A percentile compares a stretch with the other conserved stretches of the same genome.
These are phyloP conservation scores for Origma solitaria DNA, from an alignment of 2,113 vertebrate species.

Conservation along the genomic window DNA sequence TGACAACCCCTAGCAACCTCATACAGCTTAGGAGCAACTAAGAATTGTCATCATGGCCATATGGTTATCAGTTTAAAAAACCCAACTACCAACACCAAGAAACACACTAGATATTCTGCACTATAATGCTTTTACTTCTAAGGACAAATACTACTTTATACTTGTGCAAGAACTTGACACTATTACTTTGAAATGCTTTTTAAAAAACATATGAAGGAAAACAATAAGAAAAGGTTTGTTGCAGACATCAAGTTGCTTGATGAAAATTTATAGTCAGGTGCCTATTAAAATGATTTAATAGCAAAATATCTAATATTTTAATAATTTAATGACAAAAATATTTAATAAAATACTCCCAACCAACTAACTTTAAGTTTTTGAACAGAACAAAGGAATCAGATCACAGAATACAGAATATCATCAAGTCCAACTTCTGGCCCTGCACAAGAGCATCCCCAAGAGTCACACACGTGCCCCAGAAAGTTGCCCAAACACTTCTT, in stretches of 20 bases:
- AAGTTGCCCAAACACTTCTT: fast-evolving
- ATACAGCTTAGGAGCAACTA: constrained; percentile 46
- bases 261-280: neutral
- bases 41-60: constrained; percentile 38
- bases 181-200: neutral
- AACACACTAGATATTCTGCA: neutral
- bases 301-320: too few species aligned
- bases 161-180: neutral
- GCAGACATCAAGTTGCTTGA: neutral
- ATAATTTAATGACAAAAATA: neutral
- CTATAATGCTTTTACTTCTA: neutral
- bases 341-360: neutral
- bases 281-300: neutral
- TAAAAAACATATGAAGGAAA: neutral
- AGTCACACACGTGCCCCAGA: neutral
- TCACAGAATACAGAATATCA: neutral
- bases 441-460: neutral
- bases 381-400: neutral
- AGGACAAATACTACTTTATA: neutral
- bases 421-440: neutral
- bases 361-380: neutral
- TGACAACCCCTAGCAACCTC: constrained; percentile 73
- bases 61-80: constrained; percentile 10
- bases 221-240: neutral
- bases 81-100: neutral